These are phyloP conservation scores for Drosophila lini DNA, from an alignment of 1,140 invertebrate genomes.

Conservation along the genomic window DNA sequence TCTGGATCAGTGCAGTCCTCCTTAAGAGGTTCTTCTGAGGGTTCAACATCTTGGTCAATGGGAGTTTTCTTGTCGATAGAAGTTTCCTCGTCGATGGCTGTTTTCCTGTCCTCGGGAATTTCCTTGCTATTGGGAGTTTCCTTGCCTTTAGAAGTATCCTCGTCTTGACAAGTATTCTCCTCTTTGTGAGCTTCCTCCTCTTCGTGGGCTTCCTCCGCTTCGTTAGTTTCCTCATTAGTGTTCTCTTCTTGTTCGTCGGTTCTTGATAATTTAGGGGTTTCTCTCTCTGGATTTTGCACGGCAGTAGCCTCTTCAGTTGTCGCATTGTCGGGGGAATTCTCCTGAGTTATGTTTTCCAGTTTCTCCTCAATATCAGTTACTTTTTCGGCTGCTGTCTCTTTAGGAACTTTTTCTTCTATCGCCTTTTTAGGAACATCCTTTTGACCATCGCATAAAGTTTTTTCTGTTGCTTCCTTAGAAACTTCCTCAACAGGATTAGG, in stretches of 20 bases:
- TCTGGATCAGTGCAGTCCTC: neutral
- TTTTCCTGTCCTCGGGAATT: neutral
- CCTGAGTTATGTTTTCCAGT: neutral
- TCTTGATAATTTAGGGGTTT: neutral
- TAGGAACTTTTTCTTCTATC: neutral
- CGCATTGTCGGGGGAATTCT: neutral
- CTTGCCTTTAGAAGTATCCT: neutral
- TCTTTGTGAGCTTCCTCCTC: neutral
- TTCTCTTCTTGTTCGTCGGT: neutral
- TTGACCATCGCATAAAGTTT: neutral
- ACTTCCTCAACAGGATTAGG: neutral
- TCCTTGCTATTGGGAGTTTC: neutral
- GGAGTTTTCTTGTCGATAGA: neutral
- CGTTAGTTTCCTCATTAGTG: neutral
- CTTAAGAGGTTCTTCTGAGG: neutral
- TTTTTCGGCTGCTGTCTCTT: neutral
- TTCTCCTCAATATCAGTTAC: too few species aligned
- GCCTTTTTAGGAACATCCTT: neutral
- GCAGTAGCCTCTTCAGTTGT: neutral
- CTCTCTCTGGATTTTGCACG: neutral
- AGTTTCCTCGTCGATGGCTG: neutral
- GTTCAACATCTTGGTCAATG: neutral
- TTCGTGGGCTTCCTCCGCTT: neutral
- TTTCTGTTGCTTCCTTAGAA: neutral
- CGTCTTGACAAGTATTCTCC: neutral